Conservation (phyloP, 2,113 vertebrate species). For the Barbus barbus region DNA sequence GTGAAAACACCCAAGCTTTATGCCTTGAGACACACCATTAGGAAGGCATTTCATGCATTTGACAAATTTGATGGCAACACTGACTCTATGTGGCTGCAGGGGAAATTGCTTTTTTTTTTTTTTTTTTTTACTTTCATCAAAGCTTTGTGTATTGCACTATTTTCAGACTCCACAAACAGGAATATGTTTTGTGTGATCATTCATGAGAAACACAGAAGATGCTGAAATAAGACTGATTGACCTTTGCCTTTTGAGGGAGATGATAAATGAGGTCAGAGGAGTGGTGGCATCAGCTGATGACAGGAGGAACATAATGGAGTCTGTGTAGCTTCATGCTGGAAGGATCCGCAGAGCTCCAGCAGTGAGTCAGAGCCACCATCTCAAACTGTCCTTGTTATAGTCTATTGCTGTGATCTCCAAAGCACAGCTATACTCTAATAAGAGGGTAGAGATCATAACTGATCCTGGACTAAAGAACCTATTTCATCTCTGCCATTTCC, state of each 20-base stretch:
- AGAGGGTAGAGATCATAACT: constrained; percentile 9
- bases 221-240: constrained; percentile 35
- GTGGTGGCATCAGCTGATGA: constrained; percentile 36
- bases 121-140: not conserved
- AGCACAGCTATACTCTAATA: not conserved
- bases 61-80: not conserved
- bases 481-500: not conserved
- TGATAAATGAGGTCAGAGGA: constrained; percentile 41
- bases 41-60: not conserved
- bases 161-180: not conserved
- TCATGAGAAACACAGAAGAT: constrained; percentile 4
- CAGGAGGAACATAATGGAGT: constrained; percentile 18
- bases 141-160: not conserved
- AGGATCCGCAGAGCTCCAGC: constrained; percentile 27
- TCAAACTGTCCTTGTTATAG: not conserved
- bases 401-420: constrained; percentile 7
- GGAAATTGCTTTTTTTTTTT: not conserved
- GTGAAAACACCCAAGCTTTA: not conserved
- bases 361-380: constrained; percentile 2
- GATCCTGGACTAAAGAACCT: not conserved
- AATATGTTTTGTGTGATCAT: constrained; percentile 9
- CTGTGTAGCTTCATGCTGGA: constrained; percentile 35
- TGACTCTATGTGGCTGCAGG: constrained; percentile 16
- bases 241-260: constrained; percentile 20
- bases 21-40: not conserved